Evolutionary conservation across 1,140 invertebrate genomes (phyloP), one percentile per base, ranked within the genome.

Genomic region (Dendroctonus ponderosae): DNA sequence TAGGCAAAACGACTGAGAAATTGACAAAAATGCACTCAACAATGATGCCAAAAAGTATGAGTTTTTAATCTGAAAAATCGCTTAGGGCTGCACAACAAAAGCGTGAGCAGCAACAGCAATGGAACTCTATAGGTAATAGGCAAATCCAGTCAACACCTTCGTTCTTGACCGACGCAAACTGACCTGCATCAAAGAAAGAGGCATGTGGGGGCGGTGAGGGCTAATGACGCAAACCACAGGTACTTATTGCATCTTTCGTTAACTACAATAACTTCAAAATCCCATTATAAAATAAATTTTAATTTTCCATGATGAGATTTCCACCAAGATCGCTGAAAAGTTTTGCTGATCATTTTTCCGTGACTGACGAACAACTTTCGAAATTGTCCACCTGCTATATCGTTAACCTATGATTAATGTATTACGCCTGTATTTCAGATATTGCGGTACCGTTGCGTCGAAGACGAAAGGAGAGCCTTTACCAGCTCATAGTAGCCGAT

Each of bases 21-120:
- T 64, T 79, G 41, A 64, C 76, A 40, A 69, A 76, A 5, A 75
- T 80, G 7, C 86, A 87, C 77, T 79, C 82, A 57, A 76, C 82
- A n/a, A 76, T 88, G 38, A 62, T 68, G 48, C 66, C 59, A 50
- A 68, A 68, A 59, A 43, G 66, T 57, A 61, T 26, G 26, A 26
- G 3, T 26, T 26, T n/a, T n/a, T n/a, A n/a, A n/a, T 96, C 95
- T 79, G 90, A 92, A 77, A 91, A 94, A 80, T 94, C 91, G 56
- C 80, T 95, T 38, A 85, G 91, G 53, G 89, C 89, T 26, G 88
- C 90, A 74, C 89, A 92, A 80, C 92, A 92, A 46, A 60, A 58
- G 42, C 63, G 66, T 37, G 67, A 66, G n/a, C 62, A 62, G 38
- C 40, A 44, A 44, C 43, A 59, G 42, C 42, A 56, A 43, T 83